Percentiles rank a stretch among this genome's conserved stretches.
These are phyloP conservation scores for Pontoporia blainvillei DNA, from an alignment of 2,113 vertebrate genomes.

Conservation along the genomic window DNA sequence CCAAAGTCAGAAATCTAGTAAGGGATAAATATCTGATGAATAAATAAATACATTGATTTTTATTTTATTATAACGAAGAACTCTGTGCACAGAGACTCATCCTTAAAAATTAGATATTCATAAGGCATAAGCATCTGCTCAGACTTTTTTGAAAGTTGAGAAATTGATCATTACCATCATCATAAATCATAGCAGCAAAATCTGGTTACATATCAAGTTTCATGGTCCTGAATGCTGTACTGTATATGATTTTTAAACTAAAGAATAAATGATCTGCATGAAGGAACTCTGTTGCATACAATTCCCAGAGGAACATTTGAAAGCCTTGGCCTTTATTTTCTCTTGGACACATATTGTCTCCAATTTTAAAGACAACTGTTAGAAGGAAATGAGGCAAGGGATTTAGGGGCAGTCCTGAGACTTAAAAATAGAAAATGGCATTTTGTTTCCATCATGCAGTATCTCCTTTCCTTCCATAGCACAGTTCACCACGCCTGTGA, in stretches of 20 bases:
- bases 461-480: neutral
- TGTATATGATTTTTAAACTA: neutral
- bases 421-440: conserved; percentile 43
- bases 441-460: neutral
- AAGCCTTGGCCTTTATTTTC: conserved; percentile 13
- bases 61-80: conserved; percentile 1
- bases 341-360: conserved; percentile 21
- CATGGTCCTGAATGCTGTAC: neutral
- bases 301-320: neutral
- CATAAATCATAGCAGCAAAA: neutral
- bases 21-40: neutral
- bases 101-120: neutral
- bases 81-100: neutral
- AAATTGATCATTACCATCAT: neutral
- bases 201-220: neutral
- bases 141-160: neutral
- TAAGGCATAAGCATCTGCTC: neutral
- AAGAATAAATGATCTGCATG: neutral
- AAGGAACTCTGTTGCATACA: neutral
- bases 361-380: conserved; percentile 36
- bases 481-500: neutral
- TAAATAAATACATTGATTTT: neutral
- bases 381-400: conserved; percentile 44
- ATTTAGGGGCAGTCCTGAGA: conserved; percentile 3
- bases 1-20: neutral